A percentile compares a stretch with the other conserved stretches of the same genome.
These are phyloP conservation scores for Liodrosophila aerea DNA, from an alignment of 2,888 invertebrate species.

Conservation along the genomic window DNA sequence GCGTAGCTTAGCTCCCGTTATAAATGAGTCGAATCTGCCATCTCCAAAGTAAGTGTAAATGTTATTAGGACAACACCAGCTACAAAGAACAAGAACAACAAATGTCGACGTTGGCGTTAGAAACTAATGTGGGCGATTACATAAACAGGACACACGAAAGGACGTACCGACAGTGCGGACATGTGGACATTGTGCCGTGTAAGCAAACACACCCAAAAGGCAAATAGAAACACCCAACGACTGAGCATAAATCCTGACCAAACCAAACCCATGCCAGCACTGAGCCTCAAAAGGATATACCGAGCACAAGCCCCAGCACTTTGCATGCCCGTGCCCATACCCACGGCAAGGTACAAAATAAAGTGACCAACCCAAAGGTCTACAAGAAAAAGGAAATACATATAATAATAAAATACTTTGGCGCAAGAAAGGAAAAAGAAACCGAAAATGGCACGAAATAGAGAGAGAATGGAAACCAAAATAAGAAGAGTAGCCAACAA, in stretches of 20 bases:
- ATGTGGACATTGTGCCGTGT: constrained; percentile 38
- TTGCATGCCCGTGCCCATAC: constrained; percentile 49
- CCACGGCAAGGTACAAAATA: constrained; percentile 67
- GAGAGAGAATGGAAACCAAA: constrained; percentile 10
- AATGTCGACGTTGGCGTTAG: constrained; percentile 39
- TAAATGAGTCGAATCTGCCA: constrained; percentile 16
- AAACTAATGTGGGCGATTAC: constrained; percentile 75
- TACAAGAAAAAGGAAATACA: constrained; percentile 65
- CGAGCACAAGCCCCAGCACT: constrained; percentile 54
- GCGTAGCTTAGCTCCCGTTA: constrained; percentile 11
- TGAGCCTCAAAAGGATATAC: constrained; percentile 53
- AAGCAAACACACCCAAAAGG: constrained; percentile 71
- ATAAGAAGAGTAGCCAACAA: constrained; percentile 38
- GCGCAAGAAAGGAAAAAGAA: constrained; percentile 35
- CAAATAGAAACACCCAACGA: constrained; percentile 61
- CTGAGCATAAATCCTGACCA: constrained; percentile 70
- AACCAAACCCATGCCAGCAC: constrained; percentile 56
- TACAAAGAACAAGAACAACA: constrained; percentile 9
- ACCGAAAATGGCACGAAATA: constrained; percentile 4
- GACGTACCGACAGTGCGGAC: constrained; percentile 46
- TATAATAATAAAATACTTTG: constrained; percentile 75
- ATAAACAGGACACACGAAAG: constrained; percentile 76
- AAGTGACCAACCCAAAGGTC: constrained; percentile 72
- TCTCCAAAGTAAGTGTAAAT: constrained; percentile 54
- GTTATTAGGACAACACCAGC: constrained; percentile 47